Evolutionary conservation across 2,888 invertebrate genomes (phyloP).

Genomic region (Pristionchus arcanus): DNA sequence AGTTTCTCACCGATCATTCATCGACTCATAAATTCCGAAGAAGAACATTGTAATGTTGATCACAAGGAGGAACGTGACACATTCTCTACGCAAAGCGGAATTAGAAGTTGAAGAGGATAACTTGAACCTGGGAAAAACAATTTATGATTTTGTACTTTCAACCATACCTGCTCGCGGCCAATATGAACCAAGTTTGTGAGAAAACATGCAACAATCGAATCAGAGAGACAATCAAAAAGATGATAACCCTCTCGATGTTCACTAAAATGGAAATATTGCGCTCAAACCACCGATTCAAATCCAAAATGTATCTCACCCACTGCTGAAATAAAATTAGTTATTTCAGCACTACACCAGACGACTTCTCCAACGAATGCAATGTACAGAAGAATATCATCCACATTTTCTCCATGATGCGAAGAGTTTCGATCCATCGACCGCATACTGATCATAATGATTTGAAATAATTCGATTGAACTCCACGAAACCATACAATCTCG

Average conservation of each 20-base stretch:
- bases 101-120: background rate
- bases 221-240: background rate
- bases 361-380: slow-evolving; percentile 41
- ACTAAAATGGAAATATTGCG: no score
- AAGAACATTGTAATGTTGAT: slow-evolving; percentile 42
- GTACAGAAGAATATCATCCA: slow-evolving; percentile 43
- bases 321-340: background rate
- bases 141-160: no score
- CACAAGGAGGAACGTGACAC: slow-evolving; percentile 23
- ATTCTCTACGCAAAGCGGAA: background rate
- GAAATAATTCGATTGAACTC: background rate
- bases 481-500: no score
- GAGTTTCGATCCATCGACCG: background rate
- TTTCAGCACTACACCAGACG: slow-evolving; percentile 17
- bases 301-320: background rate
- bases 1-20: slow-evolving; percentile 38
- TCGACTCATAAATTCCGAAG: slow-evolving; percentile 46
- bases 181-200: slow-evolving; percentile 46
- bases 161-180: background rate
- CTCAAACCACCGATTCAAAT: no score
- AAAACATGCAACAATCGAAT: background rate
- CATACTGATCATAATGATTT: background rate
- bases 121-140: background rate
- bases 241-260: background rate
- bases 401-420: background rate